phyloP scores from a whole-genome alignment of 2,888 invertebrate genomes.

The Cheilosia urbana region DNA sequence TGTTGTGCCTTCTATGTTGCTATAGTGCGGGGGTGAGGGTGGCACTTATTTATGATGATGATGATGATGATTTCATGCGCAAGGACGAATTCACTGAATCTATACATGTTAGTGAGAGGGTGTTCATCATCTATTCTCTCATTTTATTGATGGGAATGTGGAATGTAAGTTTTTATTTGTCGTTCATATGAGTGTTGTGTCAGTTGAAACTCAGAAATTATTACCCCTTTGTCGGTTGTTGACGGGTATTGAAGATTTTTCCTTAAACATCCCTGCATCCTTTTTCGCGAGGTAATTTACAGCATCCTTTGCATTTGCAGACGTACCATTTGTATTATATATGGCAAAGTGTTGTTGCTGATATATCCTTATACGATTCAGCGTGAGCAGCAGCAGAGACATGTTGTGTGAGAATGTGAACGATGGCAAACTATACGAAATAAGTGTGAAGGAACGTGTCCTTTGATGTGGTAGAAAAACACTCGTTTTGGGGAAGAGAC shows the following conservation, averaged over 20 bases:
- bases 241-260: conserved; percentile 22
- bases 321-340: conserved; percentile 14
- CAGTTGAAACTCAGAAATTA: conserved; percentile 53
- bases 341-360: background rate
- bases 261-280: conserved; percentile 43
- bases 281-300: conserved; percentile 46
- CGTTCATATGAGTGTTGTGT: conserved; percentile 13
- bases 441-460: conserved; percentile 48
- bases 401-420: background rate
- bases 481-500: conserved; percentile 6
- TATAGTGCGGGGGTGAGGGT: background rate
- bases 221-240: conserved; percentile 52
- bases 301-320: conserved; percentile 25
- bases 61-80: conserved; percentile 56
- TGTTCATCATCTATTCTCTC: conserved; percentile 52
- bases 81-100: conserved; percentile 42
- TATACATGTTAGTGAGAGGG: conserved; percentile 17
- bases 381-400: background rate
- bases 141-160: conserved; percentile 44
- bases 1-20: background rate
- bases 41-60: background rate
- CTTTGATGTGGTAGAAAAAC: conserved; percentile 42
- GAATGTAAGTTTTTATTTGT: conserved; percentile 37
- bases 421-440: conserved; percentile 14
- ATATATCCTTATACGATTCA: conserved; percentile 10